A percentile compares a stretch with the other conserved stretches of the same genome.
These are phyloP conservation scores for Taenaris catops DNA, from an alignment of 2,888 invertebrate species.

Conservation along the genomic window DNA sequence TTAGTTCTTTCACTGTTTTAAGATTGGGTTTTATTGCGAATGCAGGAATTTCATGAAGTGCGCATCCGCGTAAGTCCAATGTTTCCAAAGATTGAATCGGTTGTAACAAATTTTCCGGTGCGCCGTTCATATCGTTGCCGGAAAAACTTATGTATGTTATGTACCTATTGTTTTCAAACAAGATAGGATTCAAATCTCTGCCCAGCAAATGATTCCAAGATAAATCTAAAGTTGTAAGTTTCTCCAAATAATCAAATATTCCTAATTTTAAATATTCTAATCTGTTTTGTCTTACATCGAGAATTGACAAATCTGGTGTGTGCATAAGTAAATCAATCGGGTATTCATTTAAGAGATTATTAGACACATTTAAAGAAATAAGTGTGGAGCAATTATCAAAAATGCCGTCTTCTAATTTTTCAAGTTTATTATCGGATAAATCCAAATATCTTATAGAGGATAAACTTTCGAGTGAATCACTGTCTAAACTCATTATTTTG, in stretches of 20 bases:
- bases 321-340: slow-evolving; percentile 45
- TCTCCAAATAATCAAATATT: slow-evolving; percentile 37
- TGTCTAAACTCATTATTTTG: slow-evolving; percentile 34
- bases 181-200: slow-evolving; percentile 31
- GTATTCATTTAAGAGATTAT: slow-evolving; percentile 37
- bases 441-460: slow-evolving; percentile 39
- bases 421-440: slow-evolving; percentile 42
- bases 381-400: slow-evolving; percentile 37
- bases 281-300: slow-evolving; percentile 45
- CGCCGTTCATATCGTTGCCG: slow-evolving; percentile 41
- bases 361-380: slow-evolving; percentile 41
- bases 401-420: slow-evolving; percentile 36
- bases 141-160: slow-evolving; percentile 44
- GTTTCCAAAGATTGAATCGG: slow-evolving; percentile 34
- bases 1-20: slow-evolving; percentile 43
- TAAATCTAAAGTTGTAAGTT: slow-evolving; percentile 40
- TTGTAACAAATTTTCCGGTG: slow-evolving; percentile 36
- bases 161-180: slow-evolving; percentile 35
- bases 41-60: slow-evolving; percentile 40
- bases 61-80: slow-evolving; percentile 41
- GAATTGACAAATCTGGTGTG: slow-evolving; percentile 35
- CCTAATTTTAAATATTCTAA: slow-evolving; percentile 35
- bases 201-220: slow-evolving; percentile 42
- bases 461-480: slow-evolving; percentile 38
- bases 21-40: slow-evolving; percentile 44